These are phyloP conservation scores for Morbakka virulenta DNA, from an alignment of 30 jellyfish, hydroid and myxozoan genomes.

Conservation along the genomic window DNA sequence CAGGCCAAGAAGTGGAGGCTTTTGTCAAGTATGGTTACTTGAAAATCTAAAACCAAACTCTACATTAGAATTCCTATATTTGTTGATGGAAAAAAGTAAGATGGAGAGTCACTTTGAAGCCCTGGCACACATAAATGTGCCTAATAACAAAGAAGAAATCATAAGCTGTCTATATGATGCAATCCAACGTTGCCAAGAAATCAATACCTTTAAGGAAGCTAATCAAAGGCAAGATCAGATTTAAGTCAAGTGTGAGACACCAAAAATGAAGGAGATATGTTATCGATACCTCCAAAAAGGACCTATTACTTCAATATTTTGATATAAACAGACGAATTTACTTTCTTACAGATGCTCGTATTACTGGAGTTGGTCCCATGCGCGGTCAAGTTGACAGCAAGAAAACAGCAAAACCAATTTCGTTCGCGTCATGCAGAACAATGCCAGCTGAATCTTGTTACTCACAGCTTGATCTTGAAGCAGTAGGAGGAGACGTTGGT, in stretches of 20 bases:
- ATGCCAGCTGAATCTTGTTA: slow-evolving; percentile 4
- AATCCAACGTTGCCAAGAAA: no score
- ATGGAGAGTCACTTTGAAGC: no score
- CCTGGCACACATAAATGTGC: no score
- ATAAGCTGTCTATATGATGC: no score
- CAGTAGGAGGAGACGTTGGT: slow-evolving; percentile 10
- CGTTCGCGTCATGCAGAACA: slow-evolving; percentile 9
- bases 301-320: neutral
- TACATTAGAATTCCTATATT: no score
- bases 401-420: neutral
- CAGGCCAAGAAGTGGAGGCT: no score
- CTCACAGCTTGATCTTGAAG: slow-evolving; percentile 22
- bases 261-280: neutral
- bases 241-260: neutral
- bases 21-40: no score
- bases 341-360: neutral
- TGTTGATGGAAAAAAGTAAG: no score
- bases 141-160: no score
- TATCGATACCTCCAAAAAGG: neutral
- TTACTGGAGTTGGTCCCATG: slow-evolving; percentile 9
- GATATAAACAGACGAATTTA: neutral
- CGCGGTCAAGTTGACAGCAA: slow-evolving; percentile 10
- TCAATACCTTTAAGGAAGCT: no score
- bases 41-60: no score
- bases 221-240: no score